Conservation (phyloP, 1,140 invertebrate species). For the Procambarus clarkii region DNA sequence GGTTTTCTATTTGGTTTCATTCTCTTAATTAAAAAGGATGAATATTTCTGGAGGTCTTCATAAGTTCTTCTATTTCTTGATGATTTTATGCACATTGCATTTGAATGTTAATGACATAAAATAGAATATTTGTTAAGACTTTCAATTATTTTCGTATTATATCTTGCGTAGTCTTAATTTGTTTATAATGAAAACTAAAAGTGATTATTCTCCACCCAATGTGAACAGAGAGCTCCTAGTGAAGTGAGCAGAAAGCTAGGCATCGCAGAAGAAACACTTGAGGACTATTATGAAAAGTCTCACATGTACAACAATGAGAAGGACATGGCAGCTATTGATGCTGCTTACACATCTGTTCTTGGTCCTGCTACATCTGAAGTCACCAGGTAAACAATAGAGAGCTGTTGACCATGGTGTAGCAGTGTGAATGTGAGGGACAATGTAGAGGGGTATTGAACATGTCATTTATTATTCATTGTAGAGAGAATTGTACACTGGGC, state of each 20-base stretch:
- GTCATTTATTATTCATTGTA: too few species aligned
- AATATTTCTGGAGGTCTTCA: neutral
- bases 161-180: neutral
- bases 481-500: too few species aligned
- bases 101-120: too few species aligned
- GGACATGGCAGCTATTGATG: conserved; percentile 88
- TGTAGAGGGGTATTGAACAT: too few species aligned
- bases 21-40: too few species aligned
- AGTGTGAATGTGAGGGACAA: too few species aligned
- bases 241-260: conserved; percentile 83
- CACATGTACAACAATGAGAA: conserved; percentile 81
- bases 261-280: conserved; percentile 78
- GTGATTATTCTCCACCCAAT: neutral
- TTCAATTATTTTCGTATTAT: neutral
- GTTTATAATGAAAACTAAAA: neutral
- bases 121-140: too few species aligned
- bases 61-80: neutral
- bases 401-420: too few species aligned
- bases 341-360: conserved; percentile 88
- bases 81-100: too few species aligned
- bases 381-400: conserved; percentile 75
- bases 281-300: conserved; percentile 83
- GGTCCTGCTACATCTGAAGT: conserved; percentile 93
- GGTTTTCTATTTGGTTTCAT: too few species aligned
- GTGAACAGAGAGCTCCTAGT: conserved; percentile 80